A percentile compares a stretch with the other conserved stretches of the same genome.
phyloP scores from a whole-genome alignment of 2,888 invertebrate species.

The Scaptomyza flava region DNA sequence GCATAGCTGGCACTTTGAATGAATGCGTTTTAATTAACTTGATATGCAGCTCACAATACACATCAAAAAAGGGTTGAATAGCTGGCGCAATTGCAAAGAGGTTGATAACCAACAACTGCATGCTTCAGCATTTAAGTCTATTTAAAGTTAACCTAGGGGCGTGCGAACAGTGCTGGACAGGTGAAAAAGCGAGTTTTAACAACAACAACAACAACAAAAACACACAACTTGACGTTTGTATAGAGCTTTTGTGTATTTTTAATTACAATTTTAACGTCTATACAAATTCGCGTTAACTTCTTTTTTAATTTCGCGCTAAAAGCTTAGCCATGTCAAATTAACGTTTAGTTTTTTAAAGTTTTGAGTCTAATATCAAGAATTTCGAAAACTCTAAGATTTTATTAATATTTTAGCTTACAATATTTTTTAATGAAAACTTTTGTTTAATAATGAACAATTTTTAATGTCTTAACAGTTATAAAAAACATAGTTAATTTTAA shows the following conservation, averaged over 20 bases:
- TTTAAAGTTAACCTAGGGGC: slow-evolving; percentile 22
- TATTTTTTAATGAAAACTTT: not conserved
- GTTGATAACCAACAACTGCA: slow-evolving; percentile 25
- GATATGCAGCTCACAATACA: slow-evolving; percentile 53
- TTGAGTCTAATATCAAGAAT: not conserved
- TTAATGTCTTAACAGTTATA: not conserved
- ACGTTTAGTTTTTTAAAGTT: not conserved
- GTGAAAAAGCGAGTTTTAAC: slow-evolving; percentile 5
- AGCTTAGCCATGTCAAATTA: slow-evolving; percentile 5
- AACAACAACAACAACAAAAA: too few species aligned
- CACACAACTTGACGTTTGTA: slow-evolving; percentile 23
- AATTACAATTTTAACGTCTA: slow-evolving; percentile 28
- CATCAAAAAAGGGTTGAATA: slow-evolving; percentile 29
- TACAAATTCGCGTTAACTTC: slow-evolving; percentile 9
- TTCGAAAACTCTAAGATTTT: too few species aligned
- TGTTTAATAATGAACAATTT: not conserved
- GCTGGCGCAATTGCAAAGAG: slow-evolving; percentile 29
- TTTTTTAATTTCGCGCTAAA: slow-evolving; percentile 3
- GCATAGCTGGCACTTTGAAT: slow-evolving; percentile 60
- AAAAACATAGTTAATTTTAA: not conserved
- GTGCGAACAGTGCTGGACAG: not conserved
- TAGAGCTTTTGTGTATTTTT: slow-evolving; percentile 30
- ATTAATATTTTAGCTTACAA: not conserved
- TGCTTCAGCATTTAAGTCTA: slow-evolving; percentile 28
- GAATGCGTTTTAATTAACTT: slow-evolving; percentile 66